A percentile compares a stretch with the other conserved stretches of the same genome.
phyloP scores from a whole-genome alignment of 2,888 invertebrate species.

The Tipula lateralis region DNA sequence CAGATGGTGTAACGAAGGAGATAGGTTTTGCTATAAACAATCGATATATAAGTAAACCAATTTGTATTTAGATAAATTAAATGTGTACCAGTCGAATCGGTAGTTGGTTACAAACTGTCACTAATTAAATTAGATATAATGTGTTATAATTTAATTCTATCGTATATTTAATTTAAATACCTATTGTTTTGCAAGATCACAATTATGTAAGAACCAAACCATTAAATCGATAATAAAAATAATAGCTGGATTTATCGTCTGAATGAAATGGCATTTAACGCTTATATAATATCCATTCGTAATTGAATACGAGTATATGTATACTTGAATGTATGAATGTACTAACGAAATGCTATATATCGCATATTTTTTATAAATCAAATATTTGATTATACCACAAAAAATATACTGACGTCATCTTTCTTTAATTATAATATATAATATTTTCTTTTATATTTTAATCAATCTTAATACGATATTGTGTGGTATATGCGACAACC shows the following conservation, averaged over 20 bases:
- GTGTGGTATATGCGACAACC: neutral
- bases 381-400: slow-evolving; percentile 3
- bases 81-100: no score
- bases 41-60: no score
- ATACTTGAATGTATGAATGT: no score
- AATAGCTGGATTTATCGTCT: neutral
- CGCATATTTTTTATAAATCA: neutral
- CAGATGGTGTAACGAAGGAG: no score
- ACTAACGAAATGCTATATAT: neutral
- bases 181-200: neutral
- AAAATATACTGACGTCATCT: neutral
- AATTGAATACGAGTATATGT: neutral
- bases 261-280: neutral
- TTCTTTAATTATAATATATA: neutral
- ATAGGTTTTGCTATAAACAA: no score
- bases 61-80: no score
- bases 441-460: neutral
- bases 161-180: neutral
- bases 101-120: no score
- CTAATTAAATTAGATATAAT: no score
- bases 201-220: neutral
- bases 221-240: neutral
- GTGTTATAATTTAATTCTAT: no score
- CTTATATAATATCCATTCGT: neutral
- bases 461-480: neutral